A percentile compares a stretch with the other conserved stretches of the same genome.
Conservation (phyloP, 1,140 invertebrate species). For the Tetramorium parvispinum region DNA sequence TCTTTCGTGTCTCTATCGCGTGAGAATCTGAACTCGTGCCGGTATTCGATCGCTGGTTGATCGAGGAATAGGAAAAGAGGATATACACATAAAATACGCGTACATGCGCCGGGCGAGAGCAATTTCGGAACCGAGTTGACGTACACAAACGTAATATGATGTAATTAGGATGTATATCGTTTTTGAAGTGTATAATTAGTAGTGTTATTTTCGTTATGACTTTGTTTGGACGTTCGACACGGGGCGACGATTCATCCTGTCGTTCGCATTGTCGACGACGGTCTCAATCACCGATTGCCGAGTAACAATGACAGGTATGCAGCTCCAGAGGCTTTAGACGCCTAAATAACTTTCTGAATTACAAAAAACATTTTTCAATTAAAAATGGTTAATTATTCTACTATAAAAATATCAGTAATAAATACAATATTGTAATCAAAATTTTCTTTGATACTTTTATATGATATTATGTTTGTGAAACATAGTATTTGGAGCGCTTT, state of each 20-base stretch:
- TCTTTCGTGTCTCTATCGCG: not conserved
- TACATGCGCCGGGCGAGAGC: slow-evolving; percentile 39
- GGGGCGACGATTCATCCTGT: slow-evolving; percentile 19
- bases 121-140: slow-evolving; percentile 56
- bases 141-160: slow-evolving; percentile 70
- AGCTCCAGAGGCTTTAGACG: not conserved
- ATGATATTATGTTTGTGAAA: not conserved
- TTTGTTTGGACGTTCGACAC: slow-evolving; percentile 40
- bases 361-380: not conserved
- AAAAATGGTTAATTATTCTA: not conserved
- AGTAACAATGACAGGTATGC: not conserved
- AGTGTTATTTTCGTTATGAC: slow-evolving; percentile 65
- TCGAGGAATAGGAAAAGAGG: slow-evolving; percentile 14
- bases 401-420: not conserved
- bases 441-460: not conserved
- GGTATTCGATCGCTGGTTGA: slow-evolving; percentile 12
- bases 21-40: not conserved
- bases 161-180: slow-evolving; percentile 65
- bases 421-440: not conserved
- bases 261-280: not conserved
- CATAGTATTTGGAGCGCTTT: not conserved
- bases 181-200: slow-evolving; percentile 67
- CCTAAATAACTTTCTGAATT: not conserved
- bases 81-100: slow-evolving; percentile 38
- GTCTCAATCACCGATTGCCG: not conserved